phyloP scores from a whole-genome alignment of 2,888 invertebrate species.

The Nycteola revayana region DNA sequence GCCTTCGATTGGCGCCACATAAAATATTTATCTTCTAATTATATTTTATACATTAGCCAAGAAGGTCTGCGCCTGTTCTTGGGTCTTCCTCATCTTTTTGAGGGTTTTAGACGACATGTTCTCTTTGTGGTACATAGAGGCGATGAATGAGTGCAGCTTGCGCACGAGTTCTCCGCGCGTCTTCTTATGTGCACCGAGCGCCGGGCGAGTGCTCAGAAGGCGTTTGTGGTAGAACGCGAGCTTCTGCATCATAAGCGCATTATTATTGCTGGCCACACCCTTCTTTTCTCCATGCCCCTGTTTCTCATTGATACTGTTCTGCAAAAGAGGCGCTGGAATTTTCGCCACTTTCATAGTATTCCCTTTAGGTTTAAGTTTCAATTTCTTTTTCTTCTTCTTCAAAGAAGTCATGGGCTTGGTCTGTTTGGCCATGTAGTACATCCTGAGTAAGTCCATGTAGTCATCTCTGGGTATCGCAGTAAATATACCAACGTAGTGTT shows the following conservation, averaged over 20 bases:
- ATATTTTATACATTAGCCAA: conserved; percentile 57
- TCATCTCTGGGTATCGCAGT: conserved; percentile 63
- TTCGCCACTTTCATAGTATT: conserved; percentile 32
- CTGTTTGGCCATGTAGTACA: conserved; percentile 42
- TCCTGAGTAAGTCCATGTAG: conserved; percentile 57
- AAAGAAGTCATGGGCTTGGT: conserved; percentile 19
- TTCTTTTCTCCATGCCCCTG: conserved; percentile 4
- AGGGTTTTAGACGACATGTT: conserved; percentile 43
- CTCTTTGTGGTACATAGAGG: conserved; percentile 37
- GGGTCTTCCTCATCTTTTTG: conserved; percentile 56
- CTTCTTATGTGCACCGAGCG: conserved; percentile 42
- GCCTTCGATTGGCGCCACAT: conserved; percentile 39
- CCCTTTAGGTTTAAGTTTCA: conserved; percentile 35
- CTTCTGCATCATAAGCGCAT: conserved; percentile 23
- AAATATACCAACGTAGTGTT: conserved; percentile 78
- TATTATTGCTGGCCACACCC: conserved; percentile 11
- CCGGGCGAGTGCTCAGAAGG: conserved; percentile 38
- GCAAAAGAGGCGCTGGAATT: conserved; percentile 36
- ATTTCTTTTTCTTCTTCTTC: conserved; percentile 39
- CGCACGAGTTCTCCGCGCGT: conserved; percentile 40
- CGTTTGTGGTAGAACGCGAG: conserved; percentile 45
- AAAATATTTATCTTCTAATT: conserved; percentile 40
- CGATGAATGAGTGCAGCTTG: conserved; percentile 46
- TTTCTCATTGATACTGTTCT: conserved; percentile 15
- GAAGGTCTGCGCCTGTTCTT: conserved; percentile 56